phyloP scores from a whole-genome alignment of 2,113 vertebrate species.

The Lethenteron camtschaticum region DNA sequence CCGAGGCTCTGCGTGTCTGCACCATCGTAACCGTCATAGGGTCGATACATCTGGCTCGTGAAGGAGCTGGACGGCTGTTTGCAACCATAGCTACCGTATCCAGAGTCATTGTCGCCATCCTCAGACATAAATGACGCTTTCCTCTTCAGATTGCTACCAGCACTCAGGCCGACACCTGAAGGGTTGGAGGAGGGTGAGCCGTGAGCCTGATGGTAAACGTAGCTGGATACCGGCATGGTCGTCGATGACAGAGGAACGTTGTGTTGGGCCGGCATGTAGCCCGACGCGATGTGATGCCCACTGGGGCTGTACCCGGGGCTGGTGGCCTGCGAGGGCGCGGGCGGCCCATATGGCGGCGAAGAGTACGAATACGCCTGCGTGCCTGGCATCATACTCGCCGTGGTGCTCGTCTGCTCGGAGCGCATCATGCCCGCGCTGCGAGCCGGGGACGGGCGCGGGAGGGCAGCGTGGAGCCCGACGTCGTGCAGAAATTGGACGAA shows the following conservation, averaged over 20 bases:
- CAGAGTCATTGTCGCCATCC: slow-evolving; percentile 88
- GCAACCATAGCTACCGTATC: slow-evolving; percentile 79
- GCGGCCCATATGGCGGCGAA: slow-evolving; percentile 59
- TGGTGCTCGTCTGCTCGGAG: slow-evolving; percentile 48
- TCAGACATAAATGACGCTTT: slow-evolving; percentile 99
- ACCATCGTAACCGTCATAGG: neutral
- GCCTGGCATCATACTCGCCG: slow-evolving; percentile 12
- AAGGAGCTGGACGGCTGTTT: slow-evolving; percentile 34
- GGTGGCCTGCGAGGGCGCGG: slow-evolving; percentile 30
- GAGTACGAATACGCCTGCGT: slow-evolving; percentile 56
- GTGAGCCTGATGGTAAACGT: slow-evolving; percentile 42
- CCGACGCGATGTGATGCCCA: slow-evolving; percentile 60
- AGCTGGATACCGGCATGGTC: slow-evolving; percentile 71
- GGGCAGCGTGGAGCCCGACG: slow-evolving; percentile 64
- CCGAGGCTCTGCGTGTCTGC: neutral
- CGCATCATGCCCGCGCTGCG: slow-evolving; percentile 66
- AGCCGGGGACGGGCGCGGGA: slow-evolving; percentile 36
- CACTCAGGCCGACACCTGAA: slow-evolving; percentile 68
- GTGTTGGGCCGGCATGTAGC: slow-evolving; percentile 82
- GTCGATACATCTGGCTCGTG: slow-evolving; percentile 1
- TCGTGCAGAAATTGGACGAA: slow-evolving; percentile 73
- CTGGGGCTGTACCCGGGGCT: slow-evolving; percentile 79
- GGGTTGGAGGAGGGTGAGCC: slow-evolving; percentile 66
- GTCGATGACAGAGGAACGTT: slow-evolving; percentile 76
- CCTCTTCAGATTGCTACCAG: slow-evolving; percentile 84